Conservation (phyloP, 64 coral and sea anemone genomes). For the Platygyra sinensis region DNA sequence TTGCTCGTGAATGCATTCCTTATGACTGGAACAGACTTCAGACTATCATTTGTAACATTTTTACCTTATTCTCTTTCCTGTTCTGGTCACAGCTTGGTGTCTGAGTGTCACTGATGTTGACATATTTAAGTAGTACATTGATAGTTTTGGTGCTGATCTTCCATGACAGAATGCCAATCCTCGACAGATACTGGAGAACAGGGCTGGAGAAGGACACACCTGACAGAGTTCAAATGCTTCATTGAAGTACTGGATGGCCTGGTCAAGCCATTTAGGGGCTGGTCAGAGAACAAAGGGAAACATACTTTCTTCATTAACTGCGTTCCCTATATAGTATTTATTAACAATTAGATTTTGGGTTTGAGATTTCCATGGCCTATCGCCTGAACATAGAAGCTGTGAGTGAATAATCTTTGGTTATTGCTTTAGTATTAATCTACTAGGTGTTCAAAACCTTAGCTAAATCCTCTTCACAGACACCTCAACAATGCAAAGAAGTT, state of each 20-base stretch:
- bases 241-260: conserved; percentile 45
- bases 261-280: conserved; percentile 42
- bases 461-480: too few species aligned
- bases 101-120: conserved; percentile 71
- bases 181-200: conserved; percentile 68
- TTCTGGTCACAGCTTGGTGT: conserved; percentile 77
- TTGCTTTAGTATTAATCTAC: too few species aligned
- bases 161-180: conserved; percentile 72
- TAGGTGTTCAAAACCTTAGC: too few species aligned
- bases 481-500: too few species aligned
- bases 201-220: conserved; percentile 47
- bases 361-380: too few species aligned
- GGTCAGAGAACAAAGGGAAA: neutral
- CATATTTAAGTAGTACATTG: conserved; percentile 70
- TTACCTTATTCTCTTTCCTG: conserved; percentile 86
- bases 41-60: neutral
- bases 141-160: conserved; percentile 15
- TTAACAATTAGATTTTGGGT: neutral
- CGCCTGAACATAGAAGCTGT: too few species aligned
- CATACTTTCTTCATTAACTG: neutral
- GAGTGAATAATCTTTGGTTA: too few species aligned
- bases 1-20: too few species aligned
- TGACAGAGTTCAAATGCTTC: conserved; percentile 77
- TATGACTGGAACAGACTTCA: too few species aligned
- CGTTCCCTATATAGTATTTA: neutral